Percentiles rank a stretch among this genome's conserved stretches.
phyloP scores from a whole-genome alignment of 2,797 vertebrate species.

The Psittacula derbiana region DNA sequence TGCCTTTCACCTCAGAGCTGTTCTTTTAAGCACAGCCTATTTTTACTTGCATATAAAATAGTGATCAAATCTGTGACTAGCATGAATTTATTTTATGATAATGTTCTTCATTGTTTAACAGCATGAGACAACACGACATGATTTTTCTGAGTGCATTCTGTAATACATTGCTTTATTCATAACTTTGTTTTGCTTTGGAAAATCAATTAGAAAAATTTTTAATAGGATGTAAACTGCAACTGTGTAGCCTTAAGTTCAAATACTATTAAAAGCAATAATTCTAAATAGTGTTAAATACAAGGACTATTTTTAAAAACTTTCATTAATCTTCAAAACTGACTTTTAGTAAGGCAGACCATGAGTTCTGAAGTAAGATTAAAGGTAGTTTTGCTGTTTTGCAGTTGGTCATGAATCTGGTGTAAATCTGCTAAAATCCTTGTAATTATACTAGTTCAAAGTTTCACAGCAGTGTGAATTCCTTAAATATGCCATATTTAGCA shows the following conservation, averaged over 20 bases:
- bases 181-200: not conserved
- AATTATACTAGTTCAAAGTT: not conserved
- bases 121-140: accelerated
- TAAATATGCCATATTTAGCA: not conserved
- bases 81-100: not conserved
- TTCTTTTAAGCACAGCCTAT: not conserved
- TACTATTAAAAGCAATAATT: not conserved
- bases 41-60: not conserved
- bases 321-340: not conserved
- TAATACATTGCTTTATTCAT: not conserved
- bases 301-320: not conserved
- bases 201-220: not conserved
- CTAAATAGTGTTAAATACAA: not conserved
- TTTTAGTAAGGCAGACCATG: not conserved
- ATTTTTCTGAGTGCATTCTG: not conserved
- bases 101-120: not conserved
- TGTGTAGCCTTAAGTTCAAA: not conserved
- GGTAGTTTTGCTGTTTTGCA: not conserved
- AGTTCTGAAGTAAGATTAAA: not conserved
- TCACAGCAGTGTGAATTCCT: not conserved
- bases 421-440: not conserved
- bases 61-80: not conserved
- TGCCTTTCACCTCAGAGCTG: not conserved
- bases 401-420: not conserved
- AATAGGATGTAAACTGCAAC: not conserved